These are phyloP conservation scores for Alviniconcha marisindica DNA, from an alignment of 1,140 invertebrate genomes.

Conservation along the genomic window DNA sequence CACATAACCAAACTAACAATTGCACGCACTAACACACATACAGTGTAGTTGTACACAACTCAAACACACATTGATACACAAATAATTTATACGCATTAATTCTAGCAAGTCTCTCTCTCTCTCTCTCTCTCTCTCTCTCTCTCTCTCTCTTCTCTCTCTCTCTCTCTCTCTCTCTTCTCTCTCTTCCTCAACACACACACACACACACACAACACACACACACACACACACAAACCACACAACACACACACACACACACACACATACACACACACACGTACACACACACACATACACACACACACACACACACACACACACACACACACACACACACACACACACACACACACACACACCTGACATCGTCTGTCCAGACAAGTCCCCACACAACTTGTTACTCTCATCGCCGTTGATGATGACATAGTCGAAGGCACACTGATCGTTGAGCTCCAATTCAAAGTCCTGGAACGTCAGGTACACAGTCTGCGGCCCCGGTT, in stretches of 20 bases:
- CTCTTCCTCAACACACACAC: no score
- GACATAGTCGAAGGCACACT: background rate
- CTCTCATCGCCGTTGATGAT: background rate
- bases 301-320: conserved; percentile 3
- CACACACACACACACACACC: conserved; percentile 1
- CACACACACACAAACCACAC: no score
- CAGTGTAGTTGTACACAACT: background rate
- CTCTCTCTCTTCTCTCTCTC: no score
- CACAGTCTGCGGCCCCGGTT: background rate
- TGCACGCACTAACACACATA: background rate
- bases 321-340: conserved; percentile 3
- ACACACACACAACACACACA: no score
- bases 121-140: no score
- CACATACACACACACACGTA: background rate
- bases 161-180: no score
- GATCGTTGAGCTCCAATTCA: background rate
- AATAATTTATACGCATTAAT: background rate
- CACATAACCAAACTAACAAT: no score
- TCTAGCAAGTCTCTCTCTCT: no score
- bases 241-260: no score
- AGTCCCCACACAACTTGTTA: background rate
- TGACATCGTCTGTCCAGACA: background rate
- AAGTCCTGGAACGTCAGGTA: background rate
- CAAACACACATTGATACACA: background rate
- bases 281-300: background rate